Base-by-base conservation (phyloP, 2,888 invertebrate genomes). In the Allophyes oxyacanthae region DNA sequence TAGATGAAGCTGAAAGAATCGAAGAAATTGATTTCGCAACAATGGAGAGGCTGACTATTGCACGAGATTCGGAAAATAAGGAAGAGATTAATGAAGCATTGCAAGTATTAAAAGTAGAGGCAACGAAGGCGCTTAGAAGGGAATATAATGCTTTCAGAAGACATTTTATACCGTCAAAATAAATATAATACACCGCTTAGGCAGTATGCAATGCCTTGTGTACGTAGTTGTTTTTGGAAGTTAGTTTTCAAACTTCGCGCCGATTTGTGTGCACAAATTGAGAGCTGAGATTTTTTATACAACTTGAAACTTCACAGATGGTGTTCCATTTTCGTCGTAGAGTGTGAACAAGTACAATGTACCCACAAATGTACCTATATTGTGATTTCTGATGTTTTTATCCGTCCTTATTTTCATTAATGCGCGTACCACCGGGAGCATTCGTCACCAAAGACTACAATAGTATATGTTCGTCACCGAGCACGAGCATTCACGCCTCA, bases 1-100 rank as follows among this genome's bases (percentile, higher is more conserved):
- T 92, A 50, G 86, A 90, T 41, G 86, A 91, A 45, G 90, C 94
- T 5, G 92, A 92, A 46, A 84, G 85, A 42, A 87, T 93, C 57
- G 90, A 93, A 28, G 92, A 92, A 64, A 68, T 94, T 26, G 94
- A 94, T 78, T 91, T 91, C 58, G 89, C 89, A 5, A 85, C 88
- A 36, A 89, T 94, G 88, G 91, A 92, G 72, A 85, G 86, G 70
- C 57, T 94, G 11, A 84, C 80, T 6, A 82, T 78, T 9, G 89
- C 91, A 6, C 80, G 86, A 25, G 86, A 89, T 52, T 83, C 88
- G 0, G 86, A 87, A 76, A 85, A 88, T 62, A 86, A 82, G 52
- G 88, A 90, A 54, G 84, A 85, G 58, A 89, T 94, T 54, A 70
- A 69, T 9, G 88, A 88, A 64, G 83, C 80, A 30, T 79, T 94